These are phyloP conservation scores for Archips crataeganus DNA, from an alignment of 2,888 invertebrate genomes.

Conservation along the genomic window DNA sequence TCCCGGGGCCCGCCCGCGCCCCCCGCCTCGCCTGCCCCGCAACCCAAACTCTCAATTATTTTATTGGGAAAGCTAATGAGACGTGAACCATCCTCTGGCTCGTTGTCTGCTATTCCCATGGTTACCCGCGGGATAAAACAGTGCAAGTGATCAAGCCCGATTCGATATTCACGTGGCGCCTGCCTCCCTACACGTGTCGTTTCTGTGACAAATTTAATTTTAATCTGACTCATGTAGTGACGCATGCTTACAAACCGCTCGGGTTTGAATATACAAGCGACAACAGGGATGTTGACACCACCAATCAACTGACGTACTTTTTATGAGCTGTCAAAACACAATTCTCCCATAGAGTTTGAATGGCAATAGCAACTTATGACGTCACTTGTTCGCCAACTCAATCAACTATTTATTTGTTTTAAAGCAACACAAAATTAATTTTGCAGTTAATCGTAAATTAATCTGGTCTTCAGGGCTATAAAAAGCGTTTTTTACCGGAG, in stretches of 20 bases:
- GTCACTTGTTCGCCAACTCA: too few relatives aligned
- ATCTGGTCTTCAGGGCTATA: too few relatives aligned
- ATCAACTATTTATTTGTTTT: too few relatives aligned
- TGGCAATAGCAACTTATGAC: too few relatives aligned
- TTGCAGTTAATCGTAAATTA: too few relatives aligned
- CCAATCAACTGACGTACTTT: too few relatives aligned
- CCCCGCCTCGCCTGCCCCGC: slow-evolving; percentile 62
- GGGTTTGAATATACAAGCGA: background rate
- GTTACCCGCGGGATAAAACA: slow-evolving; percentile 55
- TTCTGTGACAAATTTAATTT: background rate
- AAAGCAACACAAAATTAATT: too few relatives aligned
- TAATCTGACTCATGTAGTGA: background rate
- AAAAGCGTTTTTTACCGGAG: too few relatives aligned
- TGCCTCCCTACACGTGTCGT: background rate
- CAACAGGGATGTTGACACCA: too few relatives aligned
- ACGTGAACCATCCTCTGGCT: slow-evolving; percentile 71
- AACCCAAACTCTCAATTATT: slow-evolving; percentile 83
- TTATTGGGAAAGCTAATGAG: slow-evolving; percentile 85
- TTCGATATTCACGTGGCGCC: slow-evolving; percentile 33
- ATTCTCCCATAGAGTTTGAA: too few relatives aligned
- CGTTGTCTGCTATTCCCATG: slow-evolving; percentile 65
- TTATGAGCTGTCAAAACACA: too few relatives aligned
- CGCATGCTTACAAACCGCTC: background rate
- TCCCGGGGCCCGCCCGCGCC: slow-evolving; percentile 61
- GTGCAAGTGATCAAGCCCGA: slow-evolving; percentile 23